Evolutionary conservation across 2,888 invertebrate species (phyloP).

Genomic region (Mongoloraphidia duomilia): DNA sequence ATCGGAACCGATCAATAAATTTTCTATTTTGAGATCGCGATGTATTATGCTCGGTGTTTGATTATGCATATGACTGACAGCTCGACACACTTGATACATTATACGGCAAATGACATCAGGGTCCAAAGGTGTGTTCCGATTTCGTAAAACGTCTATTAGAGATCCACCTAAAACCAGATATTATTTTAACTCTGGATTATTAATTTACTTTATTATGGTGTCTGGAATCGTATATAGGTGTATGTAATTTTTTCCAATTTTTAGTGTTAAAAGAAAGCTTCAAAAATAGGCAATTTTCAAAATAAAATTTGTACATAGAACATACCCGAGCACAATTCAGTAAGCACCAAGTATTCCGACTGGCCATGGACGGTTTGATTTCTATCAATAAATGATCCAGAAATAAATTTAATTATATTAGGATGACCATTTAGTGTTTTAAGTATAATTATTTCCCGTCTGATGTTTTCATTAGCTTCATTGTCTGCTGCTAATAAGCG

Average conservation of each 20-base stretch:
- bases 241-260: too few relatives aligned
- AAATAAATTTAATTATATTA: slow-evolving; percentile 80
- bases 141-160: slow-evolving; percentile 48
- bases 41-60: slow-evolving; percentile 86
- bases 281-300: slow-evolving; percentile 1
- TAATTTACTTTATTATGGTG: too few relatives aligned
- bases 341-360: slow-evolving; percentile 81
- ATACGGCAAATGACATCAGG: slow-evolving; percentile 61
- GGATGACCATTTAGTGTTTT: slow-evolving; percentile 85
- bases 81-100: slow-evolving; percentile 81
- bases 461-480: slow-evolving; percentile 61
- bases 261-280: slow-evolving; percentile 1
- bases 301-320: slow-evolving; percentile 4
- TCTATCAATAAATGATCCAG: slow-evolving; percentile 69
- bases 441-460: slow-evolving; percentile 70
- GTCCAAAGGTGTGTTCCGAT: slow-evolving; percentile 44
- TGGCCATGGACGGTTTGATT: slow-evolving; percentile 65
- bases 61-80: slow-evolving; percentile 87
- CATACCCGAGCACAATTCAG: slow-evolving; percentile 80
- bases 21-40: slow-evolving; percentile 92
- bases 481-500: slow-evolving; percentile 72
- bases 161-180: slow-evolving; percentile 36
- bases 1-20: slow-evolving; percentile 75
- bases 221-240: too few relatives aligned
- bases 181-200: too few relatives aligned